These are phyloP conservation scores for Protonibea diacanthus DNA, from an alignment of 2,797 vertebrate species.

Conservation along the genomic window DNA sequence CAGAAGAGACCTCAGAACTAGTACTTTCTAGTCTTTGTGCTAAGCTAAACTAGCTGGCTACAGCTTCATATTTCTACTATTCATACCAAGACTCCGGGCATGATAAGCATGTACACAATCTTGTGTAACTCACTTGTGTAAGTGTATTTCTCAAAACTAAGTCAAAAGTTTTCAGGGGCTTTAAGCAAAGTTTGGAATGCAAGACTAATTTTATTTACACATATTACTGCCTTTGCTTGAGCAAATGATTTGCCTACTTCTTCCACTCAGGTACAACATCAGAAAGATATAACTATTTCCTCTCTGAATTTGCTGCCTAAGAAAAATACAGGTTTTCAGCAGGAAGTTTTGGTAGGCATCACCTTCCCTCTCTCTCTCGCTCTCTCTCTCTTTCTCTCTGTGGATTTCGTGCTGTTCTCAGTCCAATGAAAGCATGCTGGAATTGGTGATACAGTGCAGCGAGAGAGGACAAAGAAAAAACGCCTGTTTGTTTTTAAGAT, in stretches of 20 bases:
- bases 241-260: not conserved
- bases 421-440: slow-evolving; percentile 74
- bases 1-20: too few relatives aligned
- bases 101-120: not conserved
- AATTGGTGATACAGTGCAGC: slow-evolving; percentile 54
- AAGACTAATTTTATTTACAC: not conserved
- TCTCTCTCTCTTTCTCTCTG: slow-evolving; percentile 19
- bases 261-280: not conserved
- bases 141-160: not conserved
- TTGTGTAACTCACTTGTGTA: not conserved
- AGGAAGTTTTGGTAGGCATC: slow-evolving; percentile 58
- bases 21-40: not conserved
- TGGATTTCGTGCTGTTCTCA: slow-evolving; percentile 43
- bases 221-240: not conserved
- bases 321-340: slow-evolving; percentile 36
- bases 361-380: slow-evolving; percentile 32
- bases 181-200: not conserved
- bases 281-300: not conserved
- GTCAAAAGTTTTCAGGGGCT: not conserved
- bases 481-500: slow-evolving; percentile 65
- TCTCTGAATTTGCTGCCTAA: slow-evolving; percentile 16
- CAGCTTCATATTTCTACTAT: not conserved
- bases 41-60: not conserved
- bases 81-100: too few relatives aligned
- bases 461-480: slow-evolving; percentile 62